Base-by-base conservation (phyloP, 2,888 invertebrate species). In the Netelia inedita region DNA sequence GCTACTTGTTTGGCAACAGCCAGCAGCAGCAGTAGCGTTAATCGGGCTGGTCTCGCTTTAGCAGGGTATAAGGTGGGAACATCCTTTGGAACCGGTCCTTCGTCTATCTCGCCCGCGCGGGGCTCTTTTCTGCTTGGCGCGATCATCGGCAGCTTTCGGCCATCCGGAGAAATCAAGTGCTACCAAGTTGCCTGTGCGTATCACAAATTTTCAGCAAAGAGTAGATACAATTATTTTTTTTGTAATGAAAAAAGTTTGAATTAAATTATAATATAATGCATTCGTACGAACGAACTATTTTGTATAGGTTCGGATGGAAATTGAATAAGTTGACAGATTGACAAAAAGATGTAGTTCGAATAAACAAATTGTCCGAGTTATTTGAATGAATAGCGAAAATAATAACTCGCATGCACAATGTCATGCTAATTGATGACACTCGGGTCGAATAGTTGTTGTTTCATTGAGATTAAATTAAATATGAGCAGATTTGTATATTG, bases 21-120 rank as follows among this genome's bases (percentile, higher is more conserved):
- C 75, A 61, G 74, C 57, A 65, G 65, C 74, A 78, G 82, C 73
- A 78, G 75, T 46, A 63, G 86, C 65, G 82, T 82, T 82, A 63
- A 79, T 79, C 69, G 55, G 46, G 72, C 71, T 35, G 55, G 71
- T 79, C 65, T 68, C 57, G 68, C 57, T 79, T 55, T 68, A 87
- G 88, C 87, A 86, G 88, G 86, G 88, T 88, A 89, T 85, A 88
- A 90, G 89, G 91, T 90, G 92, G 90, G 90, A 88, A 86, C 91
- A 92, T 93, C 93, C 92, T 93, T 90, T 92, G 92, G 91, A 93
- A 93, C 93, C 93, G 93, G 93, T 93, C 92, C 91, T 90, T 90
- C 82, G 75, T 63, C 80, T 85, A 86, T 87, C 86, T 72, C 65
- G 82, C 82, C 65, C 79, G 73, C 63, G 65, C 68, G 57, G 63